These are phyloP conservation scores for Tipula unca DNA, from an alignment of 2,888 invertebrate genomes.

Conservation along the genomic window DNA sequence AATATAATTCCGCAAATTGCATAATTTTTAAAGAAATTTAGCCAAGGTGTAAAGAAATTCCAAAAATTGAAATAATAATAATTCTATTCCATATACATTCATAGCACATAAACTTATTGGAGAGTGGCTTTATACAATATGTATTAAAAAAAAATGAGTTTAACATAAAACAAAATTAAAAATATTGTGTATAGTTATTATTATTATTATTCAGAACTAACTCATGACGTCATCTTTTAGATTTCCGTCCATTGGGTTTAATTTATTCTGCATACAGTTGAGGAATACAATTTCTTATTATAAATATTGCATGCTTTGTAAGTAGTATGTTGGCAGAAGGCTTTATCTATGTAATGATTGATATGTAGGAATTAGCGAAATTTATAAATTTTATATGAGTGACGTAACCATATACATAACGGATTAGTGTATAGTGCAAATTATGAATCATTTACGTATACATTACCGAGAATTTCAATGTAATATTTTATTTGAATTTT, in stretches of 20 bases:
- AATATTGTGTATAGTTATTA: neutral
- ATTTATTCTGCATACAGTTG: neutral
- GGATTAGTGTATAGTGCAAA: neutral
- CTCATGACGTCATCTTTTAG: neutral
- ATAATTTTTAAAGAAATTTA: neutral
- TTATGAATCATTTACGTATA: neutral
- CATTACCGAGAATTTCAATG: neutral
- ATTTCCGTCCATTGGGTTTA: neutral
- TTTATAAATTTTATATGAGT: neutral
- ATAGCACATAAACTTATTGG: neutral
- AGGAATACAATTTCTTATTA: no score
- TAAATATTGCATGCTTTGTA: no score
- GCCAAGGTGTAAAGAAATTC: neutral
- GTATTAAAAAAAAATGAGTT: neutral
- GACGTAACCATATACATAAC: neutral
- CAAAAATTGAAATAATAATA: neutral
- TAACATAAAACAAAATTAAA: neutral
- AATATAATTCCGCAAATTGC: neutral
- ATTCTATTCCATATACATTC: neutral
- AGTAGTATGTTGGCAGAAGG: neutral
- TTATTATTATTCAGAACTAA: neutral
- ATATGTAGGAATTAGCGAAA: neutral
- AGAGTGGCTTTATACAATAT: neutral
- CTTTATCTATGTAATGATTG: neutral
- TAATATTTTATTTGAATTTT: neutral